These are phyloP conservation scores for Diabrotica undecimpunctata DNA, from an alignment of 1,140 invertebrate genomes.

Conservation along the genomic window DNA sequence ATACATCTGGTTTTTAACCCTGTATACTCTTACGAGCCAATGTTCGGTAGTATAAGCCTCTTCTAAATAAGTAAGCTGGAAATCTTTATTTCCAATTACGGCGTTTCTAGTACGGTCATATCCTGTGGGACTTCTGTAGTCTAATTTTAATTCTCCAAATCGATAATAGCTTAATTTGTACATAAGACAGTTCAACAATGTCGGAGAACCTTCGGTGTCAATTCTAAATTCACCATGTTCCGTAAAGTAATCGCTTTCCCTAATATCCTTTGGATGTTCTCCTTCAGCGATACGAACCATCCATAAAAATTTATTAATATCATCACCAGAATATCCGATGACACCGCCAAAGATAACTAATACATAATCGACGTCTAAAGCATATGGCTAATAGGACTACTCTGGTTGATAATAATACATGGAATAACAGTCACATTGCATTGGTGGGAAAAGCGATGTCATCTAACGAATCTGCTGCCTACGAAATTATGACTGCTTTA, in stretches of 20 bases:
- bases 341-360: slow-evolving; percentile 97
- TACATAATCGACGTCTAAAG: slow-evolving; percentile 97
- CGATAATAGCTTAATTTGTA: slow-evolving; percentile 98
- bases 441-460: slow-evolving; percentile 99
- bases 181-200: slow-evolving; percentile 97
- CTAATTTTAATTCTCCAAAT: slow-evolving; percentile 86
- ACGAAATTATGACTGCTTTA: slow-evolving; percentile 93
- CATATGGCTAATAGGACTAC: slow-evolving; percentile 88
- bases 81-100: slow-evolving; percentile 96
- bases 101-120: slow-evolving; percentile 93
- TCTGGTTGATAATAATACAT: slow-evolving; percentile 98
- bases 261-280: slow-evolving; percentile 97
- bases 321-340: slow-evolving; percentile 98
- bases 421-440: slow-evolving; percentile 99
- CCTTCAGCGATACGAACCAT: slow-evolving; percentile 99
- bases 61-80: slow-evolving; percentile 93
- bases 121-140: slow-evolving; percentile 73
- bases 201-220: slow-evolving; percentile 89
- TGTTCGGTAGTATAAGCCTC: slow-evolving; percentile 74
- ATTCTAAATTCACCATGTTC: slow-evolving; percentile 96
- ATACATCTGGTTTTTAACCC: slow-evolving; percentile 88
- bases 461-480: slow-evolving; percentile 95
- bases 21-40: slow-evolving; percentile 83
- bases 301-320: slow-evolving; percentile 99
- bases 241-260: slow-evolving; percentile 97